These are phyloP conservation scores for Meriones psammophilus DNA, from an alignment of 2,797 vertebrate genomes.

Conservation along the genomic window DNA sequence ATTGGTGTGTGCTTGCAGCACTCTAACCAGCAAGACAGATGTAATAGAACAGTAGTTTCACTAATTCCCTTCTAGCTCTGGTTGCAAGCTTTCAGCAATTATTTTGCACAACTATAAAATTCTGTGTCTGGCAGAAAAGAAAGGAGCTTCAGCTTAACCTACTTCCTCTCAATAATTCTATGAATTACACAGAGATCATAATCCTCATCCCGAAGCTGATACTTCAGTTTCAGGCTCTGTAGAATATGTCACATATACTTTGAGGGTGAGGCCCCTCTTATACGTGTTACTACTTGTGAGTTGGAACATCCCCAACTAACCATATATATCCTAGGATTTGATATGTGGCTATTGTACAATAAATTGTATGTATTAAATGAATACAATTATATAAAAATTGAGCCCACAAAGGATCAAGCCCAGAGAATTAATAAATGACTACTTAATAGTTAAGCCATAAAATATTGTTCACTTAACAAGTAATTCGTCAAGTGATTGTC, in stretches of 20 bases:
- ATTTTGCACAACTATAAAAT: neutral
- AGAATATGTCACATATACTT: neutral
- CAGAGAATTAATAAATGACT: conserved; percentile 7
- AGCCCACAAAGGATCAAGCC: neutral
- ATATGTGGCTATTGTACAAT: neutral
- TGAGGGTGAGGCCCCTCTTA: neutral
- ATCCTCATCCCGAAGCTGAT: neutral
- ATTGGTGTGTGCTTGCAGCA: conserved; percentile 12
- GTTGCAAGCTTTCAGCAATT: neutral
- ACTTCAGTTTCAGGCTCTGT: neutral
- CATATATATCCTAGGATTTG: neutral
- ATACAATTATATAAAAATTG: conserved; percentile 9
- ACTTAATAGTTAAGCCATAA: neutral
- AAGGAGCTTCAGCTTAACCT: neutral
- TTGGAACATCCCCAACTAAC: neutral
- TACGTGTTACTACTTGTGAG: neutral
- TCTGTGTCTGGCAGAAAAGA: neutral
- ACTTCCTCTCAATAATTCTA: neutral
- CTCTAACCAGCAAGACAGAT: neutral
- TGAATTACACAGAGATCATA: neutral
- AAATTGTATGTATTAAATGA: conserved; percentile 52
- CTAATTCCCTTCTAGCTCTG: neutral
- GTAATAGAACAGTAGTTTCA: neutral
- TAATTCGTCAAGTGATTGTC: neutral
- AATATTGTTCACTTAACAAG: neutral